phyloP scores from a whole-genome alignment of 2,797 vertebrate species.

The Taenioides sp. region DNA sequence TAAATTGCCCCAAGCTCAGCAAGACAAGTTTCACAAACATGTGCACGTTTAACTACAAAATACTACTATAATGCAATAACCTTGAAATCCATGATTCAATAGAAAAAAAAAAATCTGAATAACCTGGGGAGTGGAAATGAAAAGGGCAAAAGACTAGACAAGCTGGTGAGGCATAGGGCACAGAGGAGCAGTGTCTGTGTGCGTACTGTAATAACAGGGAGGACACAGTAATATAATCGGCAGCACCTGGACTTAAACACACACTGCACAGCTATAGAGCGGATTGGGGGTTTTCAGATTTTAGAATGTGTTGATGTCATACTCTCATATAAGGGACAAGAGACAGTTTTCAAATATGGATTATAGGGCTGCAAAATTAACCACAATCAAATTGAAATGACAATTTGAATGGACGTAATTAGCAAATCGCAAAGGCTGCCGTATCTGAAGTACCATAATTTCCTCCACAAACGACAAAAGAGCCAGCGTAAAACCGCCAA shows the following conservation, averaged over 20 bases:
- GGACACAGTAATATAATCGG: slow-evolving; percentile 40
- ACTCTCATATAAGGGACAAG: no score
- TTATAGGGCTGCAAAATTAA: no score
- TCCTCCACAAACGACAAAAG: no score
- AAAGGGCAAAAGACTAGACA: slow-evolving; percentile 62
- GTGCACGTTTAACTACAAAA: slow-evolving; percentile 41
- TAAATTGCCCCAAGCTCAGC: slow-evolving; percentile 62
- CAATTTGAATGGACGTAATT: no score
- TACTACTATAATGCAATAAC: slow-evolving; percentile 41
- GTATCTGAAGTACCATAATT: no score
- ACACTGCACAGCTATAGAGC: slow-evolving; percentile 22
- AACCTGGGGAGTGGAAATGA: slow-evolving; percentile 50
- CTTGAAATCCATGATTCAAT: slow-evolving; percentile 56
- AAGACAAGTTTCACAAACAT: slow-evolving; percentile 51
- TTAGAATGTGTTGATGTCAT: no score
- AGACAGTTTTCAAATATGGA: no score
- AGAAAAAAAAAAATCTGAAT: slow-evolving; percentile 46
- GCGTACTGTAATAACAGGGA: slow-evolving; percentile 50
- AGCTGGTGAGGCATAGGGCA: slow-evolving; percentile 42
- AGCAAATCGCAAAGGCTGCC: no score
- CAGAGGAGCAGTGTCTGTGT: slow-evolving; percentile 30
- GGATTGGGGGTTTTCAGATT: no score
- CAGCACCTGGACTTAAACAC: slow-evolving; percentile 50
- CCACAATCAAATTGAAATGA: no score
- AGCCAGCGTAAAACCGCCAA: no score